A percentile compares a stretch with the other conserved stretches of the same genome.
Conservation (phyloP, 2,797 vertebrate species). For the Rhinoraja longicauda region DNA sequence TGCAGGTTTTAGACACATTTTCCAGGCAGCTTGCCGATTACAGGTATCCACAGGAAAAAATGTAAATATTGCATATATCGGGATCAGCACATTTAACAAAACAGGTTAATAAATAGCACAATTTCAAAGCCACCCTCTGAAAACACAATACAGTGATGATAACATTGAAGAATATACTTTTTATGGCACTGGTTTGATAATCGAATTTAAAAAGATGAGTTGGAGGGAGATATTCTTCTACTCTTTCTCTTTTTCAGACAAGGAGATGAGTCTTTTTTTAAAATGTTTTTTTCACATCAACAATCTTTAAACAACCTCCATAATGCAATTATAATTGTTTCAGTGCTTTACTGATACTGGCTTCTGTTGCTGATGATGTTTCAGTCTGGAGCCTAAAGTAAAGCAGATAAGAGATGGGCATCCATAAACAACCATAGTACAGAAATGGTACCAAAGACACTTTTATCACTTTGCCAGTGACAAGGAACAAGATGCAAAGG, state of each 20-base stretch:
- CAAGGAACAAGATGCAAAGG: neutral
- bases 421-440: neutral
- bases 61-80: slow-evolving; percentile 42
- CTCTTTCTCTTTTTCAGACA: neutral
- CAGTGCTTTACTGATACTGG: slow-evolving; percentile 73
- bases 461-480: neutral
- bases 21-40: slow-evolving; percentile 55
- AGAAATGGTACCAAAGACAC: neutral
- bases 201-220: slow-evolving; percentile 2
- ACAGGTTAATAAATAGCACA: slow-evolving; percentile 70
- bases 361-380: slow-evolving; percentile 75
- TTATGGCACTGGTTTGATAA: slow-evolving; percentile 44
- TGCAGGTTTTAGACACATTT: slow-evolving; percentile 59
- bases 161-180: slow-evolving; percentile 48
- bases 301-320: slow-evolving; percentile 41
- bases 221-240: slow-evolving; percentile 24
- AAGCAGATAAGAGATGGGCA: slow-evolving; percentile 31
- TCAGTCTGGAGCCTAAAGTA: slow-evolving; percentile 69
- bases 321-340: slow-evolving; percentile 48
- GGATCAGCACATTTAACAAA: slow-evolving; percentile 45
- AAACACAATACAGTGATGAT: slow-evolving; percentile 40
- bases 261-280: neutral
- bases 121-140: slow-evolving; percentile 52
- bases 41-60: slow-evolving; percentile 53
- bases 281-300: slow-evolving; percentile 15